These are phyloP conservation scores for Formica selysi DNA, from an alignment of 1,140 invertebrate genomes.

Conservation along the genomic window DNA sequence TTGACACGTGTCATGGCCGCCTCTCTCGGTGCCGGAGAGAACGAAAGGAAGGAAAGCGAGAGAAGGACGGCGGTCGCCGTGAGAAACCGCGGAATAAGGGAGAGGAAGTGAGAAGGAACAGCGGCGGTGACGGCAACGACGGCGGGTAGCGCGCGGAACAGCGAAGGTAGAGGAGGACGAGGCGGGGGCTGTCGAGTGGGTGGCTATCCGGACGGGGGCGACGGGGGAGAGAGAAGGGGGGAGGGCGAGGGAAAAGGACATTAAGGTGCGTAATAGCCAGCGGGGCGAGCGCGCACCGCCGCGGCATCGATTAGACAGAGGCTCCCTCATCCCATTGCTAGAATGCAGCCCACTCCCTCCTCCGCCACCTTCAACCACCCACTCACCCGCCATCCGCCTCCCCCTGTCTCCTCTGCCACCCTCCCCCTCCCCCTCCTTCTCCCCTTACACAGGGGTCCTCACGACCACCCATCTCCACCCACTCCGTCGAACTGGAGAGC, in stretches of 20 bases:
- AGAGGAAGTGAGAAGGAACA: conserved; percentile 70
- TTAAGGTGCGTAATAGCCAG: conserved; percentile 87
- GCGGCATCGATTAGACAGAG: conserved; percentile 86
- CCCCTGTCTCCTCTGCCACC: conserved; percentile 75
- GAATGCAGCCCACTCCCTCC: conserved; percentile 77
- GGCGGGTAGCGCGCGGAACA: conserved; percentile 63
- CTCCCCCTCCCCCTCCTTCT: conserved; percentile 63
- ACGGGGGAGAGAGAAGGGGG: conserved; percentile 59
- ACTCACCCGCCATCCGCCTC: conserved; percentile 67
- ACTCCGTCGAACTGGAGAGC: conserved; percentile 82
- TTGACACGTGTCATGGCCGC: conserved; percentile 87
- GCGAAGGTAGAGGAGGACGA: conserved; percentile 77
- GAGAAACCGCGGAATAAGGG: conserved; percentile 61
- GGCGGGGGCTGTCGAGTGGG: conserved; percentile 65
- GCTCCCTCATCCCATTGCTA: conserved; percentile 81
- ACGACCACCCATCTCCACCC: conserved; percentile 77
- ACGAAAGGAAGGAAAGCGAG: conserved; percentile 65
- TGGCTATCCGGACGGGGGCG: conserved; percentile 65
- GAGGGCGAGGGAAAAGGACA: conserved; percentile 81
- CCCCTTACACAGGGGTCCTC: conserved; percentile 77
- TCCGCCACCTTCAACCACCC: conserved; percentile 63
- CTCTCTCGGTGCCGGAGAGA: conserved; percentile 74
- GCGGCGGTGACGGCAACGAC: conserved; percentile 59
- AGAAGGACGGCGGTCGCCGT: conserved; percentile 61
- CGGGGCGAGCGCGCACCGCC: conserved; percentile 85